These are phyloP conservation scores for Lucilia cuprina DNA, from an alignment of 1,140 invertebrate species.

Conservation along the genomic window DNA sequence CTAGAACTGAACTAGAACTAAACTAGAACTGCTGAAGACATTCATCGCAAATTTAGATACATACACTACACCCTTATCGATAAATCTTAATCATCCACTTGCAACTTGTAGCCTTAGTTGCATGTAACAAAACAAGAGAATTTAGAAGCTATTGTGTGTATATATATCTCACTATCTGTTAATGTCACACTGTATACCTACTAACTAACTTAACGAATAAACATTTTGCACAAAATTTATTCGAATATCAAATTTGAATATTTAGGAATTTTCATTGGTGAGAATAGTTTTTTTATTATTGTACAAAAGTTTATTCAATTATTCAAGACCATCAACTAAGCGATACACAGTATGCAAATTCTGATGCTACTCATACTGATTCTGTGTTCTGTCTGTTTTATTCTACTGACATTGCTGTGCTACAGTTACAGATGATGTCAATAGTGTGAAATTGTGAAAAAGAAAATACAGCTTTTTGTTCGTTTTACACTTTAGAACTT, in stretches of 20 bases:
- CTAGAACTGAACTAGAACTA: no score
- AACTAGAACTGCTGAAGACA: no score
- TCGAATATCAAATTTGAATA: constrained; percentile 2
- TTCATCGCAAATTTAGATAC: no score
- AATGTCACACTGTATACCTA: background rate
- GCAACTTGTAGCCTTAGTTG: no score
- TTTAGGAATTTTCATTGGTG: constrained; percentile 44
- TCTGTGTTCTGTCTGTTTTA: background rate
- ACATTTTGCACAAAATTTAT: background rate
- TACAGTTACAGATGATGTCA: background rate
- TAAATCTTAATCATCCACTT: no score
- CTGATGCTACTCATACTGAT: background rate
- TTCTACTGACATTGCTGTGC: background rate
- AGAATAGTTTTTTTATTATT: constrained; percentile 52
- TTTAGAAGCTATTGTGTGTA: no score
- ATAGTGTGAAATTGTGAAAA: background rate
- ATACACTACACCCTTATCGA: no score
- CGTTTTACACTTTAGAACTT: no score
- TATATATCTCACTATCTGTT: background rate
- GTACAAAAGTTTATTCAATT: constrained; percentile 58
- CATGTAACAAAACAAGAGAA: no score
- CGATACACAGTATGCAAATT: background rate
- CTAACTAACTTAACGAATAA: background rate
- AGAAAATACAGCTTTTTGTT: background rate
- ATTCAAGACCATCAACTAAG: constrained; percentile 48